Evolutionary conservation across 2,888 invertebrate species (phyloP), one percentile per base, ranked within the genome.

Genomic region (Apamea sordens): DNA sequence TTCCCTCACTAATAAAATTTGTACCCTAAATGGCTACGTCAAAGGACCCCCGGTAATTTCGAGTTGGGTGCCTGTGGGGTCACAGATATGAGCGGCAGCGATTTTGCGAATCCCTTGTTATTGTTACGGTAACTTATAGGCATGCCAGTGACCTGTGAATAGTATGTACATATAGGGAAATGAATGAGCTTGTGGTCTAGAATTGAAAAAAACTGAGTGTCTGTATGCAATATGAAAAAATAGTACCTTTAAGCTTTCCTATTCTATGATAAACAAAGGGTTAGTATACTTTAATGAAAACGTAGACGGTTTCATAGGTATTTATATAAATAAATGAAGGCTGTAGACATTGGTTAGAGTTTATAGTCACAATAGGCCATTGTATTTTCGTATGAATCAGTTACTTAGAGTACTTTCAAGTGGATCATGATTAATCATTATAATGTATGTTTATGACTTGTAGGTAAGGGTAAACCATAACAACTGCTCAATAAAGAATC

Each of bases 1-100:
- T 88, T 89, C 89, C 87, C 85, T 78, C 88, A 82, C 89, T 94
- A 94, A 93, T 93, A 91, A 91, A 92, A 93, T 93, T 94, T 93
- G 91, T 88, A 84, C 84, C 86, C 90, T 90, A 93, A 93, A 93
- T 94, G 92, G 92, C 86, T 84, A 74, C 84, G 90, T 93, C 93
- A 93, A 93, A 93, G 93, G 91, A 85, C 84, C 86, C 86, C 74
- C 73, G 79, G 86, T 89, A 91, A 90, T 89, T 88, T 86, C 72
- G 68, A 86, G 85, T 87, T 85, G 82, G 85, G 80, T 81, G 81
- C 78, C 67, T 73, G 77, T 78, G 71, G 63, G 79, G 84, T 56
- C 72, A 1, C 67, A 68, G 56, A 13, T 69, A 68, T 41, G 63
- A 69, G 86, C 73, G 87, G n/a, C 8, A 77, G 86, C 86, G 88